phyloP scores from a whole-genome alignment of 2,797 vertebrate genomes.

The Ictinia mississippiensis region DNA sequence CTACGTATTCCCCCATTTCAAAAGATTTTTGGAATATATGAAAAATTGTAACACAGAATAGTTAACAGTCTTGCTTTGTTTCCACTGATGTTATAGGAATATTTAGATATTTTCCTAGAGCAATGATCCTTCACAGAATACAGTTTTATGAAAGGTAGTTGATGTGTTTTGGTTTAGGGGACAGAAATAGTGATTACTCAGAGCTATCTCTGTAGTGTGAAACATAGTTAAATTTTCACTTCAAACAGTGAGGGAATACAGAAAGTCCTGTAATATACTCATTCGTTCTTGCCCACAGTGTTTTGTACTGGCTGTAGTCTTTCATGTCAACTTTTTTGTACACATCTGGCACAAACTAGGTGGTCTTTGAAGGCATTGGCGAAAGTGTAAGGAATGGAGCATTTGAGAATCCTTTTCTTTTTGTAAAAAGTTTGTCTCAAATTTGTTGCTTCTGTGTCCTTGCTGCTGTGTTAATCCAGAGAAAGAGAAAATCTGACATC shows the following conservation, averaged over 20 bases:
- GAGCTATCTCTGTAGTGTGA: not conserved
- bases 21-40: not conserved
- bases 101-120: not conserved
- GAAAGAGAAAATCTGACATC: not conserved
- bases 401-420: not conserved
- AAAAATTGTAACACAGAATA: not conserved
- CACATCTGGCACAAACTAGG: fast-evolving
- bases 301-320: not conserved
- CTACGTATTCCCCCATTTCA: not conserved
- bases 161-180: not conserved
- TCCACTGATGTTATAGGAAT: not conserved
- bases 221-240: not conserved
- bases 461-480: not conserved
- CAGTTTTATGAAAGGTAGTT: not conserved
- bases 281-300: not conserved
- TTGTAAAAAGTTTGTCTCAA: not conserved
- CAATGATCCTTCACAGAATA: not conserved
- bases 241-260: not conserved
- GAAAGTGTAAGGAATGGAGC: not conserved
- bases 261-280: not conserved
- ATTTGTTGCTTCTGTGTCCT: not conserved
- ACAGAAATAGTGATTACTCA: not conserved
- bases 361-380: not conserved
- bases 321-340: not conserved
- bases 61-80: not conserved